Evolutionary conservation across 2,797 vertebrate species (phyloP).

Genomic region (Furcifer pardalis): DNA sequence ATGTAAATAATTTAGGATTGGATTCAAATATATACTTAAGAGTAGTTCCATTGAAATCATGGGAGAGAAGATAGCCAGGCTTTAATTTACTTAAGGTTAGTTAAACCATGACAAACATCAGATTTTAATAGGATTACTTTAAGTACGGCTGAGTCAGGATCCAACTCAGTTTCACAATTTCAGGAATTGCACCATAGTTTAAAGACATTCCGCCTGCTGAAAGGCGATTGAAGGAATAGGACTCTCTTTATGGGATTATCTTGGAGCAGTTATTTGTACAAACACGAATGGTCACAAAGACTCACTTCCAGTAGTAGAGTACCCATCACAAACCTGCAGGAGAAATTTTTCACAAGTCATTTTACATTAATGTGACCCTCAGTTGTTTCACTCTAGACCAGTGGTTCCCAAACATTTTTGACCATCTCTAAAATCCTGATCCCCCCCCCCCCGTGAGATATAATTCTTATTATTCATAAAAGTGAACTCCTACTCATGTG

Average conservation of each 20-base stretch:
- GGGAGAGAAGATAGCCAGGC: no score
- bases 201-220: neutral
- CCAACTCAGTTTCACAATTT: neutral
- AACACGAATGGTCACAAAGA: constrained; percentile 9
- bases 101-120: neutral
- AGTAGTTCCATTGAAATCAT: no score
- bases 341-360: neutral
- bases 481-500: no score
- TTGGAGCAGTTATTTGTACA: neutral
- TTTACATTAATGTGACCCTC: neutral
- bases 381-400: neutral
- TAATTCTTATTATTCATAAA: no score
- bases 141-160: neutral
- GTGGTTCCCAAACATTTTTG: no score
- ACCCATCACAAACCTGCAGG: neutral
- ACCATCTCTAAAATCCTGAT: no score
- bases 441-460: no score
- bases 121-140: neutral
- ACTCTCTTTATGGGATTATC: neutral
- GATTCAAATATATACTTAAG: neutral
- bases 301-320: neutral
- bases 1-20: neutral
- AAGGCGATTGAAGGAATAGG: no score
- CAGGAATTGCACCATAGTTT: neutral
- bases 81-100: neutral